Evolutionary conservation across 2,888 invertebrate genomes (phyloP), one percentile per base, ranked within the genome.

Genomic region (Neoscelio sp.): DNA sequence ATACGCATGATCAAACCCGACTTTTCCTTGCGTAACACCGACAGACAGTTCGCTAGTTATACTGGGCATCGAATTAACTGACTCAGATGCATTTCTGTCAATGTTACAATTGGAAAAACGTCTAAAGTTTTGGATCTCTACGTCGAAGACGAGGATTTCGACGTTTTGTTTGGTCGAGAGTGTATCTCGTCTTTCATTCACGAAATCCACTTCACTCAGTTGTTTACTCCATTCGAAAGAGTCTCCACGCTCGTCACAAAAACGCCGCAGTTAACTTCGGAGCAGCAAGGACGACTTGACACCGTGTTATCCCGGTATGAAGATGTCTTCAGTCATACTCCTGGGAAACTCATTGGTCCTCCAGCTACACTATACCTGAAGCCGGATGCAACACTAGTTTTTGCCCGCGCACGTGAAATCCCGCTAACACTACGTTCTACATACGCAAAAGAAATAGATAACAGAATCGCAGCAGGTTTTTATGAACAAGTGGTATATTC

Each of bases 161-260:
- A 73, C 12, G 2, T 73, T 2, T 42, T 78, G 1, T 62, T 78
- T 3, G 68, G 68, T 0, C 62, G 73, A n/a, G 58, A 74, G 23
- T 74, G 74, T 64, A 74, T 78, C 10, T 15, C 23, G 0, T 8
- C 38, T n/a, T 71, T 71, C 10, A 20, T 26, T 0, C n/a, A 46
- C 4, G 68, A 68, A 40, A 60, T 76, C 0, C 35, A 76, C 17
- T 68, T 67, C 2, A 3, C n/a, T n/a, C n/a, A n/a, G n/a, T n/a
- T n/a, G n/a, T n/a, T n/a, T n/a, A n/a, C n/a, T n/a, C n/a, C n/a
- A n/a, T n/a, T n/a, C n/a, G n/a, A n/a, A n/a, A n/a, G n/a, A n/a
- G n/a, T n/a, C n/a, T n/a, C 20, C 0, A 10, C 28, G 7, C 4
- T 68, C 0, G 46, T 46, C 26, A 10, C 12, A 7, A 13, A 1